These are phyloP conservation scores for Tenthredo distinguenda DNA, from an alignment of 2,888 invertebrate species.

Conservation along the genomic window DNA sequence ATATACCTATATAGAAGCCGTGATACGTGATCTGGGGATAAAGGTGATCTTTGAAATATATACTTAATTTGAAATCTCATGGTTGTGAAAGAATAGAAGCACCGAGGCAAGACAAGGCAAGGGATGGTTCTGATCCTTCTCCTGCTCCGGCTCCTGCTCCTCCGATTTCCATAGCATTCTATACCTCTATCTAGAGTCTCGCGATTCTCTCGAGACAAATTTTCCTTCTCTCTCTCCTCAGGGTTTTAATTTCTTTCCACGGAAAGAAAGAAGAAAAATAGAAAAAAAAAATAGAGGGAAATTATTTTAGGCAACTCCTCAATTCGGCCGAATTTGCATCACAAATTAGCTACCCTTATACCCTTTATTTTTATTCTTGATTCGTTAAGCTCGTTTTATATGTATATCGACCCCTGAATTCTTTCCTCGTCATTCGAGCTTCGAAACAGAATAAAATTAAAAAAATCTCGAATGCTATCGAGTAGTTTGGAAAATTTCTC, in stretches of 20 bases:
- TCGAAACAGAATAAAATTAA: not conserved
- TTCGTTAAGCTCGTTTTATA: slow-evolving; percentile 68
- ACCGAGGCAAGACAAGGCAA: not conserved
- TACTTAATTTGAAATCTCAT: slow-evolving; percentile 67
- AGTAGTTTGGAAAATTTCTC: no score
- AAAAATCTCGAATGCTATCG: not conserved
- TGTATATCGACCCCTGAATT: not conserved
- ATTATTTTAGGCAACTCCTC: slow-evolving; percentile 1
- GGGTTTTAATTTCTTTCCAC: not conserved
- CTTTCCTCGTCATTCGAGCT: no score
- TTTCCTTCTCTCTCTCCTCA: not conserved
- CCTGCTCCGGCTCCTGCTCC: not conserved
- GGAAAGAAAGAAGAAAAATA: not conserved
- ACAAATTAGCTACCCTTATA: slow-evolving; percentile 62
- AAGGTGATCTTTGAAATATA: slow-evolving; percentile 54
- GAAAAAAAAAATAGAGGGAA: slow-evolving; percentile 9
- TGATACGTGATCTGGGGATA: slow-evolving; percentile 59
- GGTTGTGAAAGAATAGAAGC: slow-evolving; percentile 59
- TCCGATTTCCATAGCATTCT: not conserved
- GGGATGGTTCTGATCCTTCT: not conserved
- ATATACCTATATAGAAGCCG: no score
- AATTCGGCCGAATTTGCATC: slow-evolving; percentile 67
- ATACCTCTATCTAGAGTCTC: not conserved
- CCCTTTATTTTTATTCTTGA: slow-evolving; percentile 59
- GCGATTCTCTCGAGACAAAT: not conserved